Conservation (phyloP, 2,888 invertebrate genomes). For the Euzetes globulus region DNA sequence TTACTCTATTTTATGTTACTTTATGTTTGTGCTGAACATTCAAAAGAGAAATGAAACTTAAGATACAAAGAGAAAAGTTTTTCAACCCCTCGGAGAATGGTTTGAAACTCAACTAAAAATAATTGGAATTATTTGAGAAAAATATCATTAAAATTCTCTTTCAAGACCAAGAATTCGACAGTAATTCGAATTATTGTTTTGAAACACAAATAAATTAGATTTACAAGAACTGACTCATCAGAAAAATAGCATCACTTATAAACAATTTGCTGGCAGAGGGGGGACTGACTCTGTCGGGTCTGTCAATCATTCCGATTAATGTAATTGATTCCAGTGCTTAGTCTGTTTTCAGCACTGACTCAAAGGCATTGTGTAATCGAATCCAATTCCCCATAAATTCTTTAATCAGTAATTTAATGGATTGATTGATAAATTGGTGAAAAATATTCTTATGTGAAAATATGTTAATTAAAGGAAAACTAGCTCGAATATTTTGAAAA, state of each 20-base stretch:
- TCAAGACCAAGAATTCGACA: not conserved
- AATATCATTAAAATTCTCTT: constrained; percentile 1
- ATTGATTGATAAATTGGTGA: too few relatives aligned
- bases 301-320: not conserved
- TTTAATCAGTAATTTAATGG: too few relatives aligned
- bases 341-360: not conserved
- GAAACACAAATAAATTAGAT: not conserved
- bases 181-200: not conserved
- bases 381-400: too few relatives aligned
- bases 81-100: not conserved
- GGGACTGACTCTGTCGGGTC: not conserved
- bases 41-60: not conserved
- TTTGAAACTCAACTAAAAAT: not conserved
- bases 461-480: too few relatives aligned
- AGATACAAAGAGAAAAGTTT: not conserved
- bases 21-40: not conserved
- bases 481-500: too few relatives aligned
- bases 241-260: not conserved
- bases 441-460: too few relatives aligned
- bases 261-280: not conserved
- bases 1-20: not conserved
- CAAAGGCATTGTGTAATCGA: not conserved
- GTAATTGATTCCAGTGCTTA: not conserved
- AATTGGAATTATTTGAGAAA: not conserved
- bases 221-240: not conserved